Evolutionary conservation across 2,113 vertebrate genomes (phyloP).

Genomic region (Ailurus styani): DNA sequence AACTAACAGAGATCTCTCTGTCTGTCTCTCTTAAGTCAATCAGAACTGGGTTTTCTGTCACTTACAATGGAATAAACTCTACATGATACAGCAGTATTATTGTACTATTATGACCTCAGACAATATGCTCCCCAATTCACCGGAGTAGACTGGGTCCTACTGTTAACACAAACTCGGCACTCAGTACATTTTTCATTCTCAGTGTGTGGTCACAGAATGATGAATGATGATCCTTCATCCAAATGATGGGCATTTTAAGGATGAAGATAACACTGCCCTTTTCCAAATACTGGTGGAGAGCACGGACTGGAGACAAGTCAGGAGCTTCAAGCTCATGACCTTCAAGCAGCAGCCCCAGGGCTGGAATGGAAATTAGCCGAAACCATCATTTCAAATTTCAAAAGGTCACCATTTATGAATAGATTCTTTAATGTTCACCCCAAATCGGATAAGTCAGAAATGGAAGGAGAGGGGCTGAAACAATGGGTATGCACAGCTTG

Average conservation of each 20-base stretch:
- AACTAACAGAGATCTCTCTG: not conserved
- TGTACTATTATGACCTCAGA: not conserved
- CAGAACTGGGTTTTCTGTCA: not conserved
- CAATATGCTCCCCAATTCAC: not conserved
- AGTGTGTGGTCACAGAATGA: not conserved
- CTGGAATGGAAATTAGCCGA: slow-evolving; percentile 57
- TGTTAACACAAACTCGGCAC: not conserved
- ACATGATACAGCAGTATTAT: not conserved
- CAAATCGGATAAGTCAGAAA: slow-evolving; percentile 19
- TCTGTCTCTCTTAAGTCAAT: not conserved
- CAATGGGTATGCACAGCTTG: not conserved
- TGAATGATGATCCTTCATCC: not conserved
- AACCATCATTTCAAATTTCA: slow-evolving; percentile 61
- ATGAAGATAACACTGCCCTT: slow-evolving; percentile 57
- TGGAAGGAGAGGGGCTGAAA: not conserved
- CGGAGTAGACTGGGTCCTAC: not conserved
- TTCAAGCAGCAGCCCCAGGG: slow-evolving; percentile 56
- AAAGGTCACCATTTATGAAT: slow-evolving; percentile 68
- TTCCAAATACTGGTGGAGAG: slow-evolving; percentile 37
- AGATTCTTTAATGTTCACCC: not conserved
- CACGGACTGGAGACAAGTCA: not conserved
- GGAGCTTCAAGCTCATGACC: slow-evolving; percentile 41
- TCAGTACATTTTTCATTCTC: not conserved
- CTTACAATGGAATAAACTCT: not conserved
- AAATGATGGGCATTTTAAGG: slow-evolving; percentile 2